These are phyloP conservation scores for Damaliscus lunatus DNA, from an alignment of 2,113 vertebrate species.

Conservation along the genomic window DNA sequence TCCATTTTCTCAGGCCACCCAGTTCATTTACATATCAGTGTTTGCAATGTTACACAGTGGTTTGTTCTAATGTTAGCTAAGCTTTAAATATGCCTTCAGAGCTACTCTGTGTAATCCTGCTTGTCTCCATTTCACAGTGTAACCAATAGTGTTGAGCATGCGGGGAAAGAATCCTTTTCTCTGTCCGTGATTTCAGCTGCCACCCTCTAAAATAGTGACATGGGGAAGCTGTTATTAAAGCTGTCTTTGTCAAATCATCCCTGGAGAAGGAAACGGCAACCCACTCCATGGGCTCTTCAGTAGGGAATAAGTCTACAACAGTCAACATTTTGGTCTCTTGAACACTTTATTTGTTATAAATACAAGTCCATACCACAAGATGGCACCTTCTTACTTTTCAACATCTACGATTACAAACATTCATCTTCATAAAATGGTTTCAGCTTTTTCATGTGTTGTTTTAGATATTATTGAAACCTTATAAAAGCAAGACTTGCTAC, in stretches of 20 bases:
- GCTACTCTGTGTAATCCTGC: background rate
- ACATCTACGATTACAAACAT: conserved; percentile 81
- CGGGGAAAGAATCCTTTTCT: background rate
- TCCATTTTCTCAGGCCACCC: background rate
- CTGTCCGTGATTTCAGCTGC: background rate
- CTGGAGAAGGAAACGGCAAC: no score
- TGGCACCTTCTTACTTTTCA: conserved; percentile 85
- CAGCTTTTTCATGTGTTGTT: conserved; percentile 73
- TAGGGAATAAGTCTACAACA: conserved; percentile 63
- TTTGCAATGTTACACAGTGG: background rate
- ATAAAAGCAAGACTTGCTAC: conserved; percentile 84
- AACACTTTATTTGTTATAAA: conserved; percentile 87
- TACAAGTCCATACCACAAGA: conserved; percentile 87
- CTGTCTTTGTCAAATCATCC: background rate
- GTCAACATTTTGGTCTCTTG: conserved; percentile 74
- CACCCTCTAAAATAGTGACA: background rate
- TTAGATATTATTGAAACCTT: conserved; percentile 79
- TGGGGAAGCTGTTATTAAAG: background rate
- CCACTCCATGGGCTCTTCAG: background rate
- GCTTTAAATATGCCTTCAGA: background rate
- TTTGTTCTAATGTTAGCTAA: background rate
- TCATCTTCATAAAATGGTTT: conserved; percentile 80
- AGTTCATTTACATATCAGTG: background rate
- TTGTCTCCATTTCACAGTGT: background rate
- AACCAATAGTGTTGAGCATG: background rate